Conservation (phyloP, 2,797 vertebrate genomes). For the Pempheris klunzingeri region DNA sequence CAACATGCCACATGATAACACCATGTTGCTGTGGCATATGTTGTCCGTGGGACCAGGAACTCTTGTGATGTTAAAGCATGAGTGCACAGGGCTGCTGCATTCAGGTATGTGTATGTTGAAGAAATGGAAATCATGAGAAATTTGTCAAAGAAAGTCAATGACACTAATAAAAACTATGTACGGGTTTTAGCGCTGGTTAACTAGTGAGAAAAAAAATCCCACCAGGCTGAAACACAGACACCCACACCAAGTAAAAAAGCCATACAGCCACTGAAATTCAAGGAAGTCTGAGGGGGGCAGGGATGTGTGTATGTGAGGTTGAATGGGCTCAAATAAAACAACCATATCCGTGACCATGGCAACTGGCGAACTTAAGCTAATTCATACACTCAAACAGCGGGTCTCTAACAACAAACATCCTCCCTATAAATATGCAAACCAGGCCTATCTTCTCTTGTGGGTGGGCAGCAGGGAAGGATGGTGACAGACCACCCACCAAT, state of each 20-base stretch:
- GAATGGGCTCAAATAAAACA: conserved; percentile 77
- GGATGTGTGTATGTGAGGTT: conserved; percentile 55
- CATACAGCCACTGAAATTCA: conserved; percentile 40
- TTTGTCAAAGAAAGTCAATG: background rate
- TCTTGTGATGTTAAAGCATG: conserved; percentile 39
- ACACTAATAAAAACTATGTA: background rate
- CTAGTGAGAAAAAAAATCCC: conserved; percentile 5
- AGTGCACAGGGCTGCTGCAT: conserved; percentile 10
- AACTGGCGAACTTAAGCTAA: conserved; percentile 80
- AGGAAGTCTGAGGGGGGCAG: conserved; percentile 19
- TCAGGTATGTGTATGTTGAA: conserved; percentile 1
- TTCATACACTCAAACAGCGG: conserved; percentile 80
- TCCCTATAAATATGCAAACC: conserved; percentile 82
- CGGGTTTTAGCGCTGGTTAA: background rate
- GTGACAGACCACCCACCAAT: conserved; percentile 78
- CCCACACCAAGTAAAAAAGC: background rate
- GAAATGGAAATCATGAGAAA: conserved; percentile 9
- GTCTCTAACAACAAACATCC: conserved; percentile 83
- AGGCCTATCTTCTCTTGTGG: conserved; percentile 67
- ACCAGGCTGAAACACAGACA: conserved; percentile 28
- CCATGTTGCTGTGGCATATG: conserved; percentile 71
- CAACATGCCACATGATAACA: conserved; percentile 49
- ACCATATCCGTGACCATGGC: conserved; percentile 80
- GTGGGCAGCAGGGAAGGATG: conserved; percentile 61
- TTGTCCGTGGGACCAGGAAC: conserved; percentile 44